Evolutionary conservation across 1,140 invertebrate species (phyloP), one percentile per base, ranked within the genome.

Genomic region (Zophobas atratus): DNA sequence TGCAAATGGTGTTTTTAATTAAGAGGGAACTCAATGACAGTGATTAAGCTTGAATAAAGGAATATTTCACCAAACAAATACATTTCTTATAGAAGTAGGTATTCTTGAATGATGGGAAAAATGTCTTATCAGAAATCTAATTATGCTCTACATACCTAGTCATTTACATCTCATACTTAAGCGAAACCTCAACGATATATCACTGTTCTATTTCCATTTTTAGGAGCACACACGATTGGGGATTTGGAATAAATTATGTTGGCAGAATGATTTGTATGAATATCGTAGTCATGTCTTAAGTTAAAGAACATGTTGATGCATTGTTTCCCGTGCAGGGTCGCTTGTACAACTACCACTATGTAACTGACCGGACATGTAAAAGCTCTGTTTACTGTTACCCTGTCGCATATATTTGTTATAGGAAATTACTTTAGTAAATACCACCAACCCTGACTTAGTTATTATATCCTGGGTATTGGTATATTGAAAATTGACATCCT

Each of bases 351-450:
- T 75, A 46, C 70, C 33, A 53, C 72, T 49, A 38, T 60, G 53
- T 53, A 75, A 71, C 60, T 77, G 78, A 77, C 78, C 78, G 78
- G 51, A 67, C 67, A 76, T 74, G 60, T 57, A 70, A 76, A 70
- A 55, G 55, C 77, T 36, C 38, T 73, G 71, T 73, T 73, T 73
- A 73, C 49, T 73, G 70, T 73, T 56, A 39, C 57, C 38, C 70
- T 75, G 72, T 75, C 77, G 77, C 56, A 78, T 78, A 78, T 78
- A 78, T 78, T 78, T 78, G 77, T 78, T 78, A 75, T 78, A 78
- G 77, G 77, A 78, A 78, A 78, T 78, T 78, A 78, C 32, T 51
- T 78, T 78, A 78, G 77, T 72, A 70, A 70, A 77, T 72, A 67
- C 43, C 60, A 53, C 43, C 60, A 53, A 35, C 34, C 5, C 8